Conservation (phyloP, 2,113 vertebrate genomes). For the Loxodonta africana region DNA sequence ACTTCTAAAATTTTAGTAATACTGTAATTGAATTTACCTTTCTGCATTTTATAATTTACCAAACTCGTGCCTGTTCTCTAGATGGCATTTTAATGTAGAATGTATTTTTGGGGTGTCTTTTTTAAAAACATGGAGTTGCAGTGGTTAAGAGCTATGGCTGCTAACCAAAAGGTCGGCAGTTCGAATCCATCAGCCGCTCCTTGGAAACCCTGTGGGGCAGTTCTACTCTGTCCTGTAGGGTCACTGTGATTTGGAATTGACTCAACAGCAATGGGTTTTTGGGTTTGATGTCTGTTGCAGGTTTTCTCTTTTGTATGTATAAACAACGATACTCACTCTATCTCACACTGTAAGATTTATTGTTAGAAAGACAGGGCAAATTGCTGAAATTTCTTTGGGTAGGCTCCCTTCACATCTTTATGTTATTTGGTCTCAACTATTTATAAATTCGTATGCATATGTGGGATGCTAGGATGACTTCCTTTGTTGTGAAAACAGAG, state of each 20-base stretch:
- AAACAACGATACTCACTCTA: constrained; percentile 6
- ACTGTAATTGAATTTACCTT: constrained; percentile 39
- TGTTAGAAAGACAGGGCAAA: constrained; percentile 43
- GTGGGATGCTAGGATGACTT: constrained; percentile 15
- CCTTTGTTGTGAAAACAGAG: constrained; percentile 25
- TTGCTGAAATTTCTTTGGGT: constrained; percentile 60
- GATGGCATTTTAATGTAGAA: neutral
- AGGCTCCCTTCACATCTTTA: constrained; percentile 37
- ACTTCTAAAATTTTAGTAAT: constrained; percentile 44
- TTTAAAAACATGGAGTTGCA: neutral
- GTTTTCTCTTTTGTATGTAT: constrained; percentile 40
- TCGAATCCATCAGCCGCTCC: too few relatives aligned
- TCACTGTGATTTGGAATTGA: too few relatives aligned
- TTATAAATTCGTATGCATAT: constrained; percentile 36
- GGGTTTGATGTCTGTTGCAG: neutral
- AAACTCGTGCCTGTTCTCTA: constrained; percentile 1
- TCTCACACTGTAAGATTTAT: constrained; percentile 42
- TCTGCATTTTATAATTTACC: neutral
- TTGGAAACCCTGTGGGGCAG: too few relatives aligned
- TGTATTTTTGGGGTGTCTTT: constrained; percentile 52
- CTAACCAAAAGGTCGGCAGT: too few relatives aligned
- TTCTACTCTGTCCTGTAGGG: too few relatives aligned
- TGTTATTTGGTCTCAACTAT: constrained; percentile 60
- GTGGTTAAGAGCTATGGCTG: too few relatives aligned
- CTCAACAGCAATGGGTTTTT: too few relatives aligned